Base-by-base conservation (phyloP, 2,888 invertebrate species). In the Hydrotaea cyrtoneurina region DNA sequence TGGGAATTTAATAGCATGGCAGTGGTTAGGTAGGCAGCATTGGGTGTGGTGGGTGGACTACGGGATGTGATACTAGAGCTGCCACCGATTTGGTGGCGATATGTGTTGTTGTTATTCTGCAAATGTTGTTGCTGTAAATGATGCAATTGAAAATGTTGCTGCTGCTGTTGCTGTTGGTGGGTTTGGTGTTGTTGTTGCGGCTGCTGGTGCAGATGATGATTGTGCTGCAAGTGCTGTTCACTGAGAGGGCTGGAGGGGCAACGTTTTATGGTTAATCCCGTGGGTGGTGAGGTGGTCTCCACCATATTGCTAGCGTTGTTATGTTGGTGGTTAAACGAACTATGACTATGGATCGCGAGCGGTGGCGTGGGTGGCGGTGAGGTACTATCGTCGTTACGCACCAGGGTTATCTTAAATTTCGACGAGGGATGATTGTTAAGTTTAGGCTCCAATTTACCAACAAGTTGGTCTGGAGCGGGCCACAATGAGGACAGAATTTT, bases 401-500 rank as follows among this genome's bases (percentile, higher is more conserved):
- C 91, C 26, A 91, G 90, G 71, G 91, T 91, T 69, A 92, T 91
- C 88, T 92, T 92, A 82, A 92, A 92, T 87, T 92, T 92, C 75
- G 90, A 86, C 78, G 69, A 26, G 73, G 19, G 7, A 82, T 66
- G 87, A 75, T 91, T 89, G 43, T 86, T 86, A 81, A 80, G 62
- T 69, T 88, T 90, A 79, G 87, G 84, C 87, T 89, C 90, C 89
- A 90, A 88, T 87, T 90, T 90, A 86, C 89, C 88, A 88, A 90
- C 91, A 80, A 92, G 88, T 88, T 91, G 91, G 90, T 90, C 90
- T 89, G 92, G 90, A 89, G 92, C 88, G 81, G 90, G 90, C 92
- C 92, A 92, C 91, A 92, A 87, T 89, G 92, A 92, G 89, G 92
- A 92, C 91, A 92, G 91, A 91, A 92, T 92, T 89, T 91, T 91